Base-by-base conservation (phyloP, 2,797 vertebrate species). In the Simalia tracyae region DNA sequence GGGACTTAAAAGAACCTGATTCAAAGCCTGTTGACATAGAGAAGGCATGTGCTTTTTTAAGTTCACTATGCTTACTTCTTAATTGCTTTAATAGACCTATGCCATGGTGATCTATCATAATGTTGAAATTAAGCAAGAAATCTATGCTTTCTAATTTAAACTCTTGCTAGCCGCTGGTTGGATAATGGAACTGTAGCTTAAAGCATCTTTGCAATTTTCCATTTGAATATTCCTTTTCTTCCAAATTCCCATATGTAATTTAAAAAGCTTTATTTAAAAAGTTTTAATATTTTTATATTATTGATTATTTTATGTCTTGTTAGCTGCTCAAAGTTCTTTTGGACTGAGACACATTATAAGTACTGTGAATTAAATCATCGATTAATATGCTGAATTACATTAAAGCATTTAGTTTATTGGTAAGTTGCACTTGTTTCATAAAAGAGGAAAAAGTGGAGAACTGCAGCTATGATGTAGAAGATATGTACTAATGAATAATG, bases 11-110 rank as follows among this genome's bases (percentile, higher is more conserved):
- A 93, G 15, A 72, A 90, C 90, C 57, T 90, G 81, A 93, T 42
- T 92, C 89, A 93, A 90, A 93, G 72, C 87, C 92, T 42, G 19
- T 87, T 94, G 89, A 92, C 93, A 63, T 90, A 89, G 86, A 89
- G 95, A 28, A 19, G 5, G 26, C 63, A 12, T 31, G 89, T 46
- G 89, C 92, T 0, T 89, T 24, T 50, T 28, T 93, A 85, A 59
- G 28, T 92, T 89, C 68, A 72, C 28, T 76, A 9, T 76, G 59
- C 19, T 60, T 89, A 60, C 19, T 31, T 72, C 36, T 89, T 84
- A 84, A 92, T 68, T 88, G 31, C 61, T 87, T 92, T 90, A 31
- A 57, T 93, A 92, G 64, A 50, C 46, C 36, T 64, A 36, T 84
- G 42, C n/a, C 36, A 86, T 36, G 17, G 10, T 84, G 17, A 92